Base-by-base conservation (phyloP, 2,888 invertebrate genomes). In the Tetranychus truncatus region DNA sequence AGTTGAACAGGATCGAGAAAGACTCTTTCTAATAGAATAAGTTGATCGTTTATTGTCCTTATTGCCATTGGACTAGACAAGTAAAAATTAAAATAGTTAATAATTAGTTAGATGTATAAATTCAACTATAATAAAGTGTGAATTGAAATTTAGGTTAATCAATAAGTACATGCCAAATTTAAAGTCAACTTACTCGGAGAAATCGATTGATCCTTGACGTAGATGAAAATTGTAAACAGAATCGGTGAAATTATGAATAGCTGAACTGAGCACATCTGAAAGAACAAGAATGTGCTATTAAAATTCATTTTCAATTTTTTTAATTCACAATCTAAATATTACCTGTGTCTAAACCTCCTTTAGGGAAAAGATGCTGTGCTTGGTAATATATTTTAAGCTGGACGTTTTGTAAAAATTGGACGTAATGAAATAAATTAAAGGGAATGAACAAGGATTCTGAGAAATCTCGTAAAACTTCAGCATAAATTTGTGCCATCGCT, bases 381-480 rank as follows among this genome's bases (percentile, higher is more conserved):
- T 24, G 18, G n/a, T 71, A 18, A 20, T 20, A 24, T 71, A 72
- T 69, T 74, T 74, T 21, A 78, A 44, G 21, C 7, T 20, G 34
- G 34, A 79, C 77, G 71, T 79, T 79, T 72, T 78, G 77, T 69
- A 80, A 73, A 20, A 78, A 75, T 75, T 80, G 78, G 9, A 82
- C 82, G 66, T 82, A 80, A 55, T 81, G 79, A 20, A 82, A 79
- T 9, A 80, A 78, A 77, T 84, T 84, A 69, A 84, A 81, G 5
- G 84, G 84, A 15, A 85, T 77, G 75, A 83, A 80, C 66, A 80
- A 79, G 55, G 81, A 81, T 78, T 82, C 83, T 5, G 82, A 80
- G 55, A 84, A 79, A 76, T 79, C 78, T 7, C 83, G 79, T 0
- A 83, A 80, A 65, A 84, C 77, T 76, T 85, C 84, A 4, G 81